A percentile compares a stretch with the other conserved stretches of the same genome.
Conservation (phyloP, 2,797 vertebrate species). For the Thamnophis elegans region DNA sequence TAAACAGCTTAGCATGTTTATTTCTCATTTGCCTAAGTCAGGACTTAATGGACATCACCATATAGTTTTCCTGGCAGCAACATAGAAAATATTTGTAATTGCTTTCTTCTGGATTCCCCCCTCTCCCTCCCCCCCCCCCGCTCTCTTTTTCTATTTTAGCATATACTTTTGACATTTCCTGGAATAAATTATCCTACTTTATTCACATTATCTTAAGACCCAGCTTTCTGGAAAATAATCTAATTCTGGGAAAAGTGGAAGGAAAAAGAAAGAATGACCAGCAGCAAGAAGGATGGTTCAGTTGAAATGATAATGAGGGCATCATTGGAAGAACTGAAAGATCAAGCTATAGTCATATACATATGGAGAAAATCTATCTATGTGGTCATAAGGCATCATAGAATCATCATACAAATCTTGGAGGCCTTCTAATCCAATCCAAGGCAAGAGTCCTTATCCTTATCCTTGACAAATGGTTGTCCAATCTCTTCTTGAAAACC, state of each 20-base stretch:
- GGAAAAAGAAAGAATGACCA: background rate
- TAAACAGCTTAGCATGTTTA: background rate
- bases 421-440: background rate
- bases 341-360: background rate
- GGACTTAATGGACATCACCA: background rate
- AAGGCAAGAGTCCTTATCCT: too few relatives aligned
- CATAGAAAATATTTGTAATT: background rate
- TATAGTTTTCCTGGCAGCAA: background rate
- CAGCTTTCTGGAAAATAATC: background rate
- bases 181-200: background rate
- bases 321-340: background rate
- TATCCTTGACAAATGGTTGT: background rate
- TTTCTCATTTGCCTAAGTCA: background rate
- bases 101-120: background rate
- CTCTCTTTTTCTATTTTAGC: background rate
- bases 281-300: background rate
- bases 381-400: background rate
- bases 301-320: background rate
- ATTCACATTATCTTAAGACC: background rate
- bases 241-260: background rate
- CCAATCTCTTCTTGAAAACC: background rate
- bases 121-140: too few relatives aligned
- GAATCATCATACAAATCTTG: background rate
- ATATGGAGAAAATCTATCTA: background rate
- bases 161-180: background rate